A percentile compares a stretch with the other conserved stretches of the same genome.
These are phyloP conservation scores for Onychomys leucogaster DNA, from an alignment of 2,797 vertebrate genomes.

Conservation along the genomic window DNA sequence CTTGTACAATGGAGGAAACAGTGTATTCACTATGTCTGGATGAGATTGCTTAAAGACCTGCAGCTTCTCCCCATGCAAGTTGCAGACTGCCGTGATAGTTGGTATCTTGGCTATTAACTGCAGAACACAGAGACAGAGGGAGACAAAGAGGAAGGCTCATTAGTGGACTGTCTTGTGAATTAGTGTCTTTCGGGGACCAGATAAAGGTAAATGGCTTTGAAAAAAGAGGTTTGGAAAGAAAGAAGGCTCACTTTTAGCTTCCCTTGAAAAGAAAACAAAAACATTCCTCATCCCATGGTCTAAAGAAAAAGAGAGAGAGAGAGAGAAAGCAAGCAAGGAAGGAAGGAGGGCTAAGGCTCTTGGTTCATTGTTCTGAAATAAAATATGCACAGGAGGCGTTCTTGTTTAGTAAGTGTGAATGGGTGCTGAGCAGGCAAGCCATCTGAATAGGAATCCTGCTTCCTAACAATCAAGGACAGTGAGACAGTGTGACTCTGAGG, in stretches of 20 bases:
- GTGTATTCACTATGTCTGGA: constrained; percentile 98
- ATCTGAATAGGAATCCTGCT: neutral
- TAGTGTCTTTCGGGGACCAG: constrained; percentile 11
- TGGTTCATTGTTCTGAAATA: neutral
- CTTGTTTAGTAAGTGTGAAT: neutral
- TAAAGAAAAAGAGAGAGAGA: neutral
- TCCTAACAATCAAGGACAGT: neutral
- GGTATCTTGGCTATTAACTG: constrained; percentile 99
- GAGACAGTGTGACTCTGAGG: neutral
- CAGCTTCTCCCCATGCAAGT: constrained; percentile 98
- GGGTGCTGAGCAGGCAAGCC: neutral
- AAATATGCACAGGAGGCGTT: neutral
- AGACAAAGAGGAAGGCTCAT: constrained; percentile 64
- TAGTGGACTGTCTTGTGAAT: constrained; percentile 71
- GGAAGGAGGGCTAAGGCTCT: neutral
- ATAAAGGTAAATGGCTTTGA: constrained; percentile 60
- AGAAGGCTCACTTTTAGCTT: constrained; percentile 47
- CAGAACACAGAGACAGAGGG: constrained; percentile 78
- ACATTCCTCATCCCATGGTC: neutral
- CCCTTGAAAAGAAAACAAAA: constrained; percentile 67
- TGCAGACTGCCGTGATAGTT: constrained; percentile 97
- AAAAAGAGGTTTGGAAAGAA: constrained; percentile 60
- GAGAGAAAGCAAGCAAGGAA: neutral
- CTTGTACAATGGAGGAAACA: constrained; percentile 99
- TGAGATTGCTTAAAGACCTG: constrained; percentile 99